These are phyloP conservation scores for Hyaena hyaena DNA, from an alignment of 2,113 vertebrate genomes.

Conservation along the genomic window DNA sequence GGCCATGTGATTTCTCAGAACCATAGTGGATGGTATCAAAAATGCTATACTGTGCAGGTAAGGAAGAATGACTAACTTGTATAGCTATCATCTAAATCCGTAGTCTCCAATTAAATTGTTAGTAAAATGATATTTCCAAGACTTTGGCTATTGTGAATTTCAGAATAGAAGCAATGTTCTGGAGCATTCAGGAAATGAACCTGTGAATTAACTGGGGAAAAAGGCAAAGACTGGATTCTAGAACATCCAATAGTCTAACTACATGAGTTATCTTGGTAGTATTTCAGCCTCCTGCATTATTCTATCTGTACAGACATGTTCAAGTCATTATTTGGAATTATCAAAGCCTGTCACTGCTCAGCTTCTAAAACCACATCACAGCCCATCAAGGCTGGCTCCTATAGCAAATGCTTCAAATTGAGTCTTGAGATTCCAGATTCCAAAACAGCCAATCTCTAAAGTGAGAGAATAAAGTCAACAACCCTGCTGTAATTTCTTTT, in stretches of 20 bases:
- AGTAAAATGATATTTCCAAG: constrained; percentile 37
- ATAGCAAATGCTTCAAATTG: not conserved
- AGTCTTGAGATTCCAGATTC: not conserved
- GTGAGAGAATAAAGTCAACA: not conserved
- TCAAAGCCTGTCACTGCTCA: not conserved
- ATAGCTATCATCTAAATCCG: not conserved
- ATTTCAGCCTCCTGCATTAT: not conserved
- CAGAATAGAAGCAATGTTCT: constrained; percentile 42
- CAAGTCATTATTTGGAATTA: constrained; percentile 4
- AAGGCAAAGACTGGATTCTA: not conserved
- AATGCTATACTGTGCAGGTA: not conserved
- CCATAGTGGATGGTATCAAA: not conserved
- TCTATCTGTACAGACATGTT: not conserved
- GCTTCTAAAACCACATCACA: not conserved
- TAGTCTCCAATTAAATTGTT: constrained; percentile 34
- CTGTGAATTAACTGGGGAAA: not conserved
- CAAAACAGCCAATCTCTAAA: not conserved
- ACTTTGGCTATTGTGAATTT: not conserved
- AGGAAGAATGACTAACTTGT: not conserved
- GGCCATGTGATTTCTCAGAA: not conserved
- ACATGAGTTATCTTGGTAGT: not conserved
- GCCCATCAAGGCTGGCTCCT: not conserved
- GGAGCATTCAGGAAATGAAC: not conserved
- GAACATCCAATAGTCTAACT: not conserved
- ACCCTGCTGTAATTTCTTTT: not conserved